Evolutionary conservation across 2,888 invertebrate species (phyloP).

Genomic region (Steinernema carpocapsae): DNA sequence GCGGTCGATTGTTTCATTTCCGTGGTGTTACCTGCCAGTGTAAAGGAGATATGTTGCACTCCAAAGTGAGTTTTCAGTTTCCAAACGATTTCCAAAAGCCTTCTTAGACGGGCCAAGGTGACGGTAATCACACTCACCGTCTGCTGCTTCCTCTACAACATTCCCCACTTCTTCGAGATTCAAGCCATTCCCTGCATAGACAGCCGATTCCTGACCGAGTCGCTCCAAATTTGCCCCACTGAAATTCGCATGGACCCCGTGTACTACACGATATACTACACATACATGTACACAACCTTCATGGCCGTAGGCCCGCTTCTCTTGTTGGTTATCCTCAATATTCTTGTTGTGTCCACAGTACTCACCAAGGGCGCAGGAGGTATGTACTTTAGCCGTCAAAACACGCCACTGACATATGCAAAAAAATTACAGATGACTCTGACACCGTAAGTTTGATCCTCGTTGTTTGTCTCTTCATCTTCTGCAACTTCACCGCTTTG

Average conservation of each 20-base stretch:
- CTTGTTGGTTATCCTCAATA: slow-evolving; percentile 63
- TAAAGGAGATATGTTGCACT: slow-evolving; percentile 61
- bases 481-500: slow-evolving; percentile 67
- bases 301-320: slow-evolving; percentile 66
- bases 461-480: slow-evolving; percentile 68
- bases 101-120: slow-evolving; percentile 60
- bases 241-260: slow-evolving; percentile 55
- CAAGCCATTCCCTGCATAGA: slow-evolving; percentile 52
- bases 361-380: slow-evolving; percentile 38
- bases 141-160: slow-evolving; percentile 63
- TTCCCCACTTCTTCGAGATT: slow-evolving; percentile 66
- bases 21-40: slow-evolving; percentile 53
- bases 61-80: slow-evolving; percentile 50
- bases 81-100: not conserved
- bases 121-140: slow-evolving; percentile 57
- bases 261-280: slow-evolving; percentile 68
- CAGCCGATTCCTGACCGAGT: slow-evolving; percentile 38
- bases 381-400: not conserved
- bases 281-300: slow-evolving; percentile 64
- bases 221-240: slow-evolving; percentile 57
- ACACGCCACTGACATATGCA: not conserved
- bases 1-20: slow-evolving; percentile 66
- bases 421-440: slow-evolving; percentile 55
- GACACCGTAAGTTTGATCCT: slow-evolving; percentile 65
- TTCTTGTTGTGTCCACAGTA: slow-evolving; percentile 60